Evolutionary conservation across 2,113 vertebrate species (phyloP).

Genomic region (Phalacrocorax brasilianus): DNA sequence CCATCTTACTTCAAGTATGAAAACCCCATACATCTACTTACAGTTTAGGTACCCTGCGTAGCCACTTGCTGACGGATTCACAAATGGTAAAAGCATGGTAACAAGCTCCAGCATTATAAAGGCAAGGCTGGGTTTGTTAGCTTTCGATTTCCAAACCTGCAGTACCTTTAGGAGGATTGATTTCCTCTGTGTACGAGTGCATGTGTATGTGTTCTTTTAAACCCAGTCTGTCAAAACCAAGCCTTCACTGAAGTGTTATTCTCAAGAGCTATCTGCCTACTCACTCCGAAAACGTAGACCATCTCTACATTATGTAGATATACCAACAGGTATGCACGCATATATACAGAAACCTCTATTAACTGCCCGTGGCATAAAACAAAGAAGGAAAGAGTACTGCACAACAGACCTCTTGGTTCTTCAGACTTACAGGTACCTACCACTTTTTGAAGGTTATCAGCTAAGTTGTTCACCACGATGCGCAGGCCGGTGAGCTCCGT

Average conservation of each 20-base stretch:
- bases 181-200: background rate
- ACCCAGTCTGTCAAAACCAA: background rate
- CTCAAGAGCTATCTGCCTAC: background rate
- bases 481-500: conserved; percentile 91
- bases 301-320: background rate
- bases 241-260: background rate
- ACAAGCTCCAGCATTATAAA: background rate
- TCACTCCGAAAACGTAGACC: background rate
- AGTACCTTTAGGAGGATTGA: background rate
- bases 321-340: background rate
- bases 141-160: background rate
- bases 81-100: background rate
- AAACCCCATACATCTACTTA: background rate
- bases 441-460: conserved; percentile 91
- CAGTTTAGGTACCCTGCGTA: background rate
- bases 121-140: background rate
- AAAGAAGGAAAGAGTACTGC: background rate
- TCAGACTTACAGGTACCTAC: conserved; percentile 70
- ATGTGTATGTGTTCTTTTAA: background rate
- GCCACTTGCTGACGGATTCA: background rate
- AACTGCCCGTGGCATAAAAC: background rate
- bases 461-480: conserved; percentile 88
- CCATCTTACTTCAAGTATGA: background rate
- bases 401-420: background rate
- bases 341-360: background rate